Base-by-base conservation (phyloP, 2,113 vertebrate genomes). In the Irena cyanogastra region DNA sequence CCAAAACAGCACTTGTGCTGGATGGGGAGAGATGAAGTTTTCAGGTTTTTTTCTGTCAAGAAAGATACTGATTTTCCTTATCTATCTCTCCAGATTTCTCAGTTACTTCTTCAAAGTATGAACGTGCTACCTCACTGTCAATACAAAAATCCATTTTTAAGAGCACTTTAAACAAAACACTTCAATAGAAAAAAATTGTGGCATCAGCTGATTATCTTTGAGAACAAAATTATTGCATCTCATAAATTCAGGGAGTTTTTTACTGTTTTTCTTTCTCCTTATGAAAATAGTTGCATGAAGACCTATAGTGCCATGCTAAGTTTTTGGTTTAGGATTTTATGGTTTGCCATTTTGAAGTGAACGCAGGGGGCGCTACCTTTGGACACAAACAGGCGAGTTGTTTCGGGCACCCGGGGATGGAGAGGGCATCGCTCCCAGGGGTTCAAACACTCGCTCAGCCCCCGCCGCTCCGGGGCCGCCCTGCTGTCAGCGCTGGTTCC, bases 261-360 rank as follows among this genome's bases (percentile, higher is more conserved):
- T 23, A n/a, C 28, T 75, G 1, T 15, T 84, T 65, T 69, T 49
- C 30, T 35, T 83, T 35, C 53, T 83, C 33, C 63, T 66, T 21
- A 19, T 12, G 28, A 27, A 44, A 64, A n/a, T 0, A 61, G 14
- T 3, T 37, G 20, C 16, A 33, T 3, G 23, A 53, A 57, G 56
- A 27, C 5, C 23, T 16, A 3, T 2, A 45, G 13, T 0, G 28
- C 33, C 56, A 9, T 0, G 1, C 35, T 20, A 21, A n/a, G 21
- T 3, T 49, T 79, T 37, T n/a, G 11, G 0, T 17, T 90, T 28
- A 41, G 31, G 54, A 20, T 33, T 37, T 68, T 3, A 33, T 0
- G 4, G 28, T 30, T 82, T 37, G 10, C 24, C 16, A 74, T 16
- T 28, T 11, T 4, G 27, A 41, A 6, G 14, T 8, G 12, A 53